These are phyloP conservation scores for Rhagonycha fulva DNA, from an alignment of 2,888 invertebrate genomes.

Conservation along the genomic window DNA sequence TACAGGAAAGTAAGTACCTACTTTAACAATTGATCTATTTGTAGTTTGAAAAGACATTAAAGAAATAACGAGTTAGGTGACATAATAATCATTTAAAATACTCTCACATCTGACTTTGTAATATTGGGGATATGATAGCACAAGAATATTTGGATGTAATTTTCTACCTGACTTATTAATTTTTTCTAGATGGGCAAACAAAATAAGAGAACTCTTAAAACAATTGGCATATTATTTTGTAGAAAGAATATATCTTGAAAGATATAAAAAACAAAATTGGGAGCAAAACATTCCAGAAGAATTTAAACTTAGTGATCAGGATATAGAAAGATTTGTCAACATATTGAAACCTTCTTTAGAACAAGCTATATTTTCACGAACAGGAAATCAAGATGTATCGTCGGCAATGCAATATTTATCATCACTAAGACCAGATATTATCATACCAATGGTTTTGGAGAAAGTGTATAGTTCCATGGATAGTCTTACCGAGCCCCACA, in stretches of 20 bases:
- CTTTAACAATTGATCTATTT: neutral
- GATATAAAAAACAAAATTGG: conserved; percentile 69
- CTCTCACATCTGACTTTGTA: neutral
- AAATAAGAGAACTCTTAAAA: conserved; percentile 68
- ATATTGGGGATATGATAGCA: too few relatives aligned
- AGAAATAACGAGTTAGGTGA: too few relatives aligned
- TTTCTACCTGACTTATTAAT: neutral
- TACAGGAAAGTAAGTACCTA: conserved; percentile 61
- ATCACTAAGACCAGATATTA: conserved; percentile 76
- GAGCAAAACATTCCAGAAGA: conserved; percentile 68
- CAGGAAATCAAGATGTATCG: conserved; percentile 64
- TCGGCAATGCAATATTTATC: conserved; percentile 76
- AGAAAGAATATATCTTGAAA: conserved; percentile 66
- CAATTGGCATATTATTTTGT: conserved; percentile 70
- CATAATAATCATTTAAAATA: neutral
- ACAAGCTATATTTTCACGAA: conserved; percentile 79
- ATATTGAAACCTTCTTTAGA: conserved; percentile 74
- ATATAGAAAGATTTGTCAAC: conserved; percentile 81
- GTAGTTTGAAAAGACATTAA: neutral
- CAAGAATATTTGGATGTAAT: too few relatives aligned
- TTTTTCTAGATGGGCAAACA: conserved; percentile 67
- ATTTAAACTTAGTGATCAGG: conserved; percentile 75
- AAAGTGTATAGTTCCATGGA: conserved; percentile 80
- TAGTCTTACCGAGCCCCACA: conserved; percentile 87
- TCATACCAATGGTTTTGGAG: conserved; percentile 83